Evolutionary conservation across 1,140 invertebrate genomes (phyloP).

Genomic region (Brachionus asplanchnoidis): DNA sequence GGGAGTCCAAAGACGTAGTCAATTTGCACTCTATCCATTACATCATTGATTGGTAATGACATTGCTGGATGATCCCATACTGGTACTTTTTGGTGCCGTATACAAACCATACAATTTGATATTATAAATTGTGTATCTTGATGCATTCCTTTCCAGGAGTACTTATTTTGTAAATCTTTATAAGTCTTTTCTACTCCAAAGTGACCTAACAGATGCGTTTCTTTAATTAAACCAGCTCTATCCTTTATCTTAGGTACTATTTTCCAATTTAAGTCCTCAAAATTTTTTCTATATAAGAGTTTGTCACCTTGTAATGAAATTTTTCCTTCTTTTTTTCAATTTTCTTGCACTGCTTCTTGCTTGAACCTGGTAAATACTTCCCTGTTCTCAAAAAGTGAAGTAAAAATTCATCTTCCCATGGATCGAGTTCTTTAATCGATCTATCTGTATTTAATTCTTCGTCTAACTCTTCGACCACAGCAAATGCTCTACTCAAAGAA

Average conservation of each 20-base stretch:
- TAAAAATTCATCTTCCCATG: slow-evolving; percentile 8
- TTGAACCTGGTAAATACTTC: not conserved
- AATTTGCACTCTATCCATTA: slow-evolving; percentile 1
- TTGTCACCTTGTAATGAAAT: not conserved
- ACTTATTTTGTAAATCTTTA: not conserved
- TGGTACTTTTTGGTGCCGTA: not conserved
- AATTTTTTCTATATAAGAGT: not conserved
- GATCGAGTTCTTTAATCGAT: not conserved
- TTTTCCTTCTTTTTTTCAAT: slow-evolving; percentile 2
- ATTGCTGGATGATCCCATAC: not conserved
- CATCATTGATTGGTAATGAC: not conserved
- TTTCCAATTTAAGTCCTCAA: not conserved
- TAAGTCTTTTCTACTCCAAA: slow-evolving; percentile 18
- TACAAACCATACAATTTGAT: not conserved
- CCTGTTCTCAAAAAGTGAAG: not conserved
- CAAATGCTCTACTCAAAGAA: slow-evolving; percentile 47
- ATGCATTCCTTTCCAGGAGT: slow-evolving; percentile 17
- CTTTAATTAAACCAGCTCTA: not conserved
- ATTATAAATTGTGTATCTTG: not conserved
- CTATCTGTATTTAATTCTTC: not conserved
- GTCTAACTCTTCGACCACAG: not conserved
- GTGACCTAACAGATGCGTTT: not conserved
- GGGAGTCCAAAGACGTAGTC: slow-evolving; percentile 17
- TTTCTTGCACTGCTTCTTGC: not conserved
- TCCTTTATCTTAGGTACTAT: not conserved